Percentiles rank a stretch among this genome's conserved stretches.
Conservation (phyloP, 2,888 invertebrate species). For the Ichneumon xanthorius region DNA sequence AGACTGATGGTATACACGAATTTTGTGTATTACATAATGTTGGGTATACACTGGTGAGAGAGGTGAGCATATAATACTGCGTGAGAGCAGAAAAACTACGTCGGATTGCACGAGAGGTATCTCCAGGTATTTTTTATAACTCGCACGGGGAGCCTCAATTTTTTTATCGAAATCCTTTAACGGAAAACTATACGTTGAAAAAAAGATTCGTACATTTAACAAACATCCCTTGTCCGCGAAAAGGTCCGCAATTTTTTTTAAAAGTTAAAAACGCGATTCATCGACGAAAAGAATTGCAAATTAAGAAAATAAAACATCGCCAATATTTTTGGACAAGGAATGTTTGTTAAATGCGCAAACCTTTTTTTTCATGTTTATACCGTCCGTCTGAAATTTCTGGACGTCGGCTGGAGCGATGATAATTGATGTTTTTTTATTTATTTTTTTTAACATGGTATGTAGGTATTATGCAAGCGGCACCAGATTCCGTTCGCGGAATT, state of each 20-base stretch:
- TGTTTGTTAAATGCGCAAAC: background rate
- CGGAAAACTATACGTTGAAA: background rate
- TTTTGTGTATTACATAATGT: conserved; percentile 10
- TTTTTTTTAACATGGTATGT: background rate
- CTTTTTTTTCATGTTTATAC: too few species aligned
- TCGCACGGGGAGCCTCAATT: background rate
- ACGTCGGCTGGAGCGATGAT: background rate
- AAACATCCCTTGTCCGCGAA: background rate
- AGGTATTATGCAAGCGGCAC: background rate
- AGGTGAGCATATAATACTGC: background rate
- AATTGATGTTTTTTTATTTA: background rate
- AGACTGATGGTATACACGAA: conserved; percentile 30
- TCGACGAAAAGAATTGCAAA: background rate
- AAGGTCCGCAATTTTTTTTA: background rate
- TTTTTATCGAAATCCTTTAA: conserved; percentile 13
- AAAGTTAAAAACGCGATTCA: too few species aligned
- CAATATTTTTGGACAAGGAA: background rate
- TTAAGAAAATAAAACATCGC: background rate
- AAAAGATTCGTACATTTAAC: background rate
- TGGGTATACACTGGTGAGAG: background rate
- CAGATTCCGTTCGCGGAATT: background rate
- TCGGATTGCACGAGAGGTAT: conserved; percentile 1
- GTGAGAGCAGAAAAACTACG: background rate
- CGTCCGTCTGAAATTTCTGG: background rate
- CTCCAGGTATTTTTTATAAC: background rate